Evolutionary conservation across 2,888 invertebrate genomes (phyloP).

Genomic region (Crematogaster levior): DNA sequence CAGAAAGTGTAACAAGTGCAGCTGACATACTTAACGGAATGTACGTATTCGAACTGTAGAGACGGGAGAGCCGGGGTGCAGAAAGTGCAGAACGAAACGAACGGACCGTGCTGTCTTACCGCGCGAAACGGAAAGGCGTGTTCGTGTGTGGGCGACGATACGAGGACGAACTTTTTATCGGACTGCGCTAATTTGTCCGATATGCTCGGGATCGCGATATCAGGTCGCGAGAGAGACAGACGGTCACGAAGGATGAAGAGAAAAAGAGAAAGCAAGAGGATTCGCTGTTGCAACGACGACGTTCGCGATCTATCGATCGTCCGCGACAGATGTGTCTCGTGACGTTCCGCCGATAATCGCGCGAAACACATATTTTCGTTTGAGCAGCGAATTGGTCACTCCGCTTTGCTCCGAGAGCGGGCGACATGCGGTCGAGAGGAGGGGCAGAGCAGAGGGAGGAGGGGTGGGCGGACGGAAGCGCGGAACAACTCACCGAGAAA

Average conservation of each 20-base stretch:
- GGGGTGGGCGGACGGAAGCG: background rate
- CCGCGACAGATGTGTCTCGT: background rate
- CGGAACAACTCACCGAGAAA: conserved; percentile 82
- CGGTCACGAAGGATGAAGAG: background rate
- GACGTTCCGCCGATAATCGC: background rate
- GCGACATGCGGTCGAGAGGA: background rate
- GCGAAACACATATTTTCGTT: background rate
- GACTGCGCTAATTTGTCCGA: background rate
- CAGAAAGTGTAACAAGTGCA: background rate
- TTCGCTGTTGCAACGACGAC: background rate
- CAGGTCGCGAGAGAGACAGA: background rate
- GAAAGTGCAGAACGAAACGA: background rate
- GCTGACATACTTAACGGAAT: background rate
- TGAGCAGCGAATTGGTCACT: background rate
- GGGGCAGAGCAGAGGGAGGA: background rate
- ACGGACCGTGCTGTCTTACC: background rate
- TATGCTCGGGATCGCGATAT: background rate
- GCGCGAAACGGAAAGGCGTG: conserved; percentile 37
- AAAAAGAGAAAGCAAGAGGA: background rate
- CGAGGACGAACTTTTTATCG: conserved; percentile 1
- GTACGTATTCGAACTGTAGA: background rate
- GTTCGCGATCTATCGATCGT: conserved; percentile 1
- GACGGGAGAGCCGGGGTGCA: background rate
- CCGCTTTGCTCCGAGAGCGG: background rate
- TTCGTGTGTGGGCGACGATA: conserved; percentile 46